A percentile compares a stretch with the other conserved stretches of the same genome.
These are phyloP conservation scores for Heliothis peltigera DNA, from an alignment of 2,888 invertebrate species.

Conservation along the genomic window DNA sequence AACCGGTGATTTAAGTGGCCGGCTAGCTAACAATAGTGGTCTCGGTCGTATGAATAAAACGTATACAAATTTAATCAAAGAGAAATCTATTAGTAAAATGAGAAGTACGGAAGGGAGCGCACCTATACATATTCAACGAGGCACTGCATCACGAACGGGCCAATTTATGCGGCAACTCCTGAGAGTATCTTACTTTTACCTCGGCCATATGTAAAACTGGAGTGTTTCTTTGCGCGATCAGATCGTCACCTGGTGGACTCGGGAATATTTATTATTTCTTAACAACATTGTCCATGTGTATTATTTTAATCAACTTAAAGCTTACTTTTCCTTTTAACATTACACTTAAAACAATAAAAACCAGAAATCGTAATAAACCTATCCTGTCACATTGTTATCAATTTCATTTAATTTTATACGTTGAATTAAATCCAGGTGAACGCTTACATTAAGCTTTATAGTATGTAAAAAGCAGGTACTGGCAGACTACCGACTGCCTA, in stretches of 20 bases:
- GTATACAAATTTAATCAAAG: constrained; percentile 90
- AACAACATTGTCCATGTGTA: constrained; percentile 33
- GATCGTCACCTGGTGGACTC: constrained; percentile 81
- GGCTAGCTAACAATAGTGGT: constrained; percentile 84
- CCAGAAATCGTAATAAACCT: constrained; percentile 60
- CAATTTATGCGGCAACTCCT: constrained; percentile 88
- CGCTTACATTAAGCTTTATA: constrained; percentile 54
- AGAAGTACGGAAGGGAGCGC: constrained; percentile 90
- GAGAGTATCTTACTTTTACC: constrained; percentile 88
- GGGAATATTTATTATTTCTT: constrained; percentile 68
- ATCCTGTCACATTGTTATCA: constrained; percentile 63
- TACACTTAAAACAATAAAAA: constrained; percentile 13
- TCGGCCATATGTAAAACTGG: constrained; percentile 88
- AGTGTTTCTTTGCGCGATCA: constrained; percentile 85
- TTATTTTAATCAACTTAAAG: constrained; percentile 30
- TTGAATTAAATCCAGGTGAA: constrained; percentile 59
- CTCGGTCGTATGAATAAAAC: constrained; percentile 87
- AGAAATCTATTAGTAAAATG: constrained; percentile 90
- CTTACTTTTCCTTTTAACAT: constrained; percentile 20
- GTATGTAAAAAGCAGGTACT: constrained; percentile 49
- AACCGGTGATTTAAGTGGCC: constrained; percentile 81
- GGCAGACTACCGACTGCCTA: constrained; percentile 66
- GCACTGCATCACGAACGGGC: constrained; percentile 89
- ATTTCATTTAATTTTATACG: constrained; percentile 52
- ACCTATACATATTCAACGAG: constrained; percentile 90